Percentiles rank a stretch among this genome's conserved stretches.
Conservation (phyloP, 1,140 invertebrate species). For the Helicorthomorpha holstii region DNA sequence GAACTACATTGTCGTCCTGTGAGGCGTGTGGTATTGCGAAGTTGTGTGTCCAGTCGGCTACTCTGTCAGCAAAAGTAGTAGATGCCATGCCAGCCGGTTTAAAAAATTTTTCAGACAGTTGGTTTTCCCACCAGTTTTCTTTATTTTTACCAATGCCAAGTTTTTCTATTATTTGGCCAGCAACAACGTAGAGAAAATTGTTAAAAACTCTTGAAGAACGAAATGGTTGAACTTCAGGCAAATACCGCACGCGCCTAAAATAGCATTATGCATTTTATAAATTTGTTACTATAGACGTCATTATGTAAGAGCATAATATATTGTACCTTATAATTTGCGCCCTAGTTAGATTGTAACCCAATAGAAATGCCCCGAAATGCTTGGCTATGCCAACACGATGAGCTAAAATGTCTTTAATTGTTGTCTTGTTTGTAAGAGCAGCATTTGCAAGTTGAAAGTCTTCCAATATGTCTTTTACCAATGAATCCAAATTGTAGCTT, state of each 20-base stretch:
- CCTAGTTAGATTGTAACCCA: conserved; percentile 9
- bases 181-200: conserved; percentile 23
- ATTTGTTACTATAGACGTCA: too few species aligned
- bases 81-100: conserved; percentile 17
- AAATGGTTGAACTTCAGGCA: conserved; percentile 15
- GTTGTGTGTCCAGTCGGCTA: conserved; percentile 8
- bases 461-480: conserved; percentile 9
- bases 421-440: conserved; percentile 7
- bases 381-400: conserved; percentile 11
- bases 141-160: conserved; percentile 14
- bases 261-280: too few species aligned
- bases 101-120: conserved; percentile 15
- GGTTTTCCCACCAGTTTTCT: conserved; percentile 16
- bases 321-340: conserved; percentile 10
- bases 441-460: conserved; percentile 7
- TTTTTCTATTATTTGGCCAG: conserved; percentile 19
- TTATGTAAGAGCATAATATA: not conserved
- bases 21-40: conserved; percentile 18
- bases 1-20: conserved; percentile 14
- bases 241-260: conserved; percentile 17
- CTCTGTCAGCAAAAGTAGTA: conserved; percentile 16
- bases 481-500: conserved; percentile 10
- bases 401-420: conserved; percentile 10
- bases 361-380: conserved; percentile 11
- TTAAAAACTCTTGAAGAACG: conserved; percentile 19